A percentile compares a stretch with the other conserved stretches of the same genome.
Conservation (phyloP, 2,888 invertebrate genomes). For the Machimus rusticus region DNA sequence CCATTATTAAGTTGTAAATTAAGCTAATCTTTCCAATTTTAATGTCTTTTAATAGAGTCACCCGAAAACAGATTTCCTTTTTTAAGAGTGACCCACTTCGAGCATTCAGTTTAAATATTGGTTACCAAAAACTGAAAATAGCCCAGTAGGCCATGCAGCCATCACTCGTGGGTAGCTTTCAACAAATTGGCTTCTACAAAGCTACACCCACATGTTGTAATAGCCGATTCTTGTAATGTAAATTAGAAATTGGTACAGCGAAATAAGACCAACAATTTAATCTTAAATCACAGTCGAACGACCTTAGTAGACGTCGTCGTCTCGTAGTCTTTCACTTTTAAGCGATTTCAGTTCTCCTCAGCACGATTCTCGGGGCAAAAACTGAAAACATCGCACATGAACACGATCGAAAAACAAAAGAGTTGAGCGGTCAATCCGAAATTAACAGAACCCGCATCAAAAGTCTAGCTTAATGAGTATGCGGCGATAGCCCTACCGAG, state of each 20-base stretch:
- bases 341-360: not conserved
- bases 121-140: not conserved
- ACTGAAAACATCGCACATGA: not conserved
- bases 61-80: not conserved
- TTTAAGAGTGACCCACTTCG: not conserved
- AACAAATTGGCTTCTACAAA: not conserved
- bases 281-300: not conserved
- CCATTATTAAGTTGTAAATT: not conserved
- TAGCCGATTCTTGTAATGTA: not conserved
- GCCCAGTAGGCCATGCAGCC: not conserved
- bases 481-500: not conserved
- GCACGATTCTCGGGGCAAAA: not conserved
- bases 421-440: not conserved
- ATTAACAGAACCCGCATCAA: not conserved
- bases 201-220: not conserved
- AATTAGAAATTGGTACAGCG: not conserved
- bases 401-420: not conserved
- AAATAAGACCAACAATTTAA: not conserved
- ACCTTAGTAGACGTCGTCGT: not conserved
- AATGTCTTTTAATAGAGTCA: not conserved
- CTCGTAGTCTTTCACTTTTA: not conserved
- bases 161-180: not conserved
- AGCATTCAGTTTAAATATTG: not conserved
- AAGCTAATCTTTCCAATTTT: not conserved
- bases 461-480: not conserved